Conservation (phyloP, 2,113 vertebrate genomes). For the Arizona elegans region DNA sequence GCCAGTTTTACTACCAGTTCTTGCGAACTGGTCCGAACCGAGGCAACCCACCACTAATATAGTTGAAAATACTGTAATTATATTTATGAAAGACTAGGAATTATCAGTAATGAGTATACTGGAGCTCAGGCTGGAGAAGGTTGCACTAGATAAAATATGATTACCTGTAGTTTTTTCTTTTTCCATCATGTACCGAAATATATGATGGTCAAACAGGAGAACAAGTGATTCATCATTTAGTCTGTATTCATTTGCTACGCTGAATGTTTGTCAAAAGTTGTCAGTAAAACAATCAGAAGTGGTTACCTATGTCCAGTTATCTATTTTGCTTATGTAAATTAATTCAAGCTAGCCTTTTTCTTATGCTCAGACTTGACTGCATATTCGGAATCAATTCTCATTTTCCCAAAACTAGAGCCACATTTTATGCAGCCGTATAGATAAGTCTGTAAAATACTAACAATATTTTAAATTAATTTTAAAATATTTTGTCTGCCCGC, state of each 20-base stretch:
- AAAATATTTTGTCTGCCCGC: background rate
- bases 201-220: background rate
- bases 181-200: background rate
- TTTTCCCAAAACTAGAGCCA: slow-evolving; percentile 15
- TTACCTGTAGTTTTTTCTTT: background rate
- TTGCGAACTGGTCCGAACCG: too few species aligned
- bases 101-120: background rate
- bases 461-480: slow-evolving; percentile 16
- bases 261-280: background rate
- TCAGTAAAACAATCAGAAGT: background rate
- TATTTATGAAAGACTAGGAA: background rate
- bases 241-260: background rate
- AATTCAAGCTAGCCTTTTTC: background rate
- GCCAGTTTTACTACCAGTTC: too few species aligned
- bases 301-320: background rate
- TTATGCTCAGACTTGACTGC: background rate
- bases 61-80: background rate
- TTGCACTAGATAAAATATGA: background rate
- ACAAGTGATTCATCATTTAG: background rate
- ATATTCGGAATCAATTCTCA: background rate
- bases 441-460: slow-evolving; percentile 4
- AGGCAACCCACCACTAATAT: too few species aligned
- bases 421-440: slow-evolving; percentile 2
- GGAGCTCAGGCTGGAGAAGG: background rate
- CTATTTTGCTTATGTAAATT: background rate